Conservation (phyloP, 2,888 invertebrate genomes). For the Leptura quadrifasciata region DNA sequence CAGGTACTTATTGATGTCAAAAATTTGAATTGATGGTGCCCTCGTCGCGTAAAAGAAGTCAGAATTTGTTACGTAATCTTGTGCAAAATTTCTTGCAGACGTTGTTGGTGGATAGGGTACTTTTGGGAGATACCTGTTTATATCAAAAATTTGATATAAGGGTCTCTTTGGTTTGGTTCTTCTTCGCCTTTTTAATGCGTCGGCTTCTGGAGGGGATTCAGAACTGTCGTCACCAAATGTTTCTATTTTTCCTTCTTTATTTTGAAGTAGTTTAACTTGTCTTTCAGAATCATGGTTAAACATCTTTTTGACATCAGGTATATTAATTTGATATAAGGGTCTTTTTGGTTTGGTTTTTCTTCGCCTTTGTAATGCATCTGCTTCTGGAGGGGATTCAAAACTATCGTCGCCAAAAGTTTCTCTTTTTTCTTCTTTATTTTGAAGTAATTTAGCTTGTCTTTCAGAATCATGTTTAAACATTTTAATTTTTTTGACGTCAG, state of each 20-base stretch:
- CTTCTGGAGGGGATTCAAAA: slow-evolving; percentile 47
- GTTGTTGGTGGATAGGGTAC: slow-evolving; percentile 31
- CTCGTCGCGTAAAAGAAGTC: not conserved
- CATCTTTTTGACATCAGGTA: not conserved
- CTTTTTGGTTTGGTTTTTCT: slow-evolving; percentile 48
- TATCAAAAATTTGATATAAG: slow-evolving; percentile 54
- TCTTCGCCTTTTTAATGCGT: slow-evolving; percentile 48
- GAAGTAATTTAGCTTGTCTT: not conserved
- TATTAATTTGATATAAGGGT: slow-evolving; percentile 51
- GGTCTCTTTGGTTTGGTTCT: slow-evolving; percentile 51
- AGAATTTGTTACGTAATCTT: not conserved
- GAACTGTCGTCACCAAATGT: not conserved
- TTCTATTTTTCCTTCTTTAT: not conserved
- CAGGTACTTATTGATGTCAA: slow-evolving; percentile 44
- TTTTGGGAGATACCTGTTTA: slow-evolving; percentile 49
- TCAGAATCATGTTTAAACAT: not conserved
- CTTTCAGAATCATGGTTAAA: not conserved
- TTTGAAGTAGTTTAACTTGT: not conserved
- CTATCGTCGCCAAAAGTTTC: not conserved
- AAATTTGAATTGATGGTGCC: slow-evolving; percentile 19
- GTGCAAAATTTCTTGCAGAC: not conserved
- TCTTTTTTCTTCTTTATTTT: not conserved
- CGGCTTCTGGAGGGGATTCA: slow-evolving; percentile 49
- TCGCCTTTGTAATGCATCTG: slow-evolving; percentile 49
- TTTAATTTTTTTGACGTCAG: not conserved